Percentiles rank a stretch among this genome's conserved stretches.
Conservation (phyloP, 1,140 invertebrate genomes). For the Lordiphosa stackelbergi region DNA sequence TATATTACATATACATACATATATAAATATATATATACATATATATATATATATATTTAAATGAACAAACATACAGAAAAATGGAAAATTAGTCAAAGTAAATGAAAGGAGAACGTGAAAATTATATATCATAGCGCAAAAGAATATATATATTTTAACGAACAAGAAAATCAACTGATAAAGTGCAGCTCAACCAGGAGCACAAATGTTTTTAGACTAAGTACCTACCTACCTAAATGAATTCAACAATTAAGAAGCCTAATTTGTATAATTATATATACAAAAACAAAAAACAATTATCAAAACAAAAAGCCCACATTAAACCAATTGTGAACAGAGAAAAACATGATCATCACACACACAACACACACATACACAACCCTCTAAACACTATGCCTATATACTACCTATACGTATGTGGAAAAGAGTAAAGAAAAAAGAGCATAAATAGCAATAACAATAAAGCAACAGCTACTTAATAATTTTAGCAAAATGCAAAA, state of each 20-base stretch:
- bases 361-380: conserved; percentile 32
- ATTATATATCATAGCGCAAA: conserved; percentile 56
- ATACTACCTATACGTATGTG: conserved; percentile 27
- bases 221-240: conserved; percentile 71
- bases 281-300: conserved; percentile 24
- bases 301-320: conserved; percentile 1
- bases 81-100: conserved; percentile 29
- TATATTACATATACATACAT: conserved; percentile 25
- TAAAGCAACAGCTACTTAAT: conserved; percentile 75
- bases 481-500: conserved; percentile 70
- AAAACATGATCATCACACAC: conserved; percentile 55
- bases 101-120: conserved; percentile 22
- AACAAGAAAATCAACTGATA: conserved; percentile 56
- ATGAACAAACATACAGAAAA: conserved; percentile 64
- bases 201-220: conserved; percentile 68
- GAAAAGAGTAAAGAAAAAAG: conserved; percentile 36
- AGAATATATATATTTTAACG: conserved; percentile 66
- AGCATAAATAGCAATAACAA: conserved; percentile 61
- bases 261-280: conserved; percentile 44
- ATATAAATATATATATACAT: conserved; percentile 42
- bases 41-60: conserved; percentile 46
- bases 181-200: conserved; percentile 60
- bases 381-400: conserved; percentile 18
- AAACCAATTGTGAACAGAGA: too few relatives aligned
- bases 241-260: conserved; percentile 49